These are phyloP conservation scores for Aramus guarauna DNA, from an alignment of 2,113 vertebrate genomes.

Conservation along the genomic window DNA sequence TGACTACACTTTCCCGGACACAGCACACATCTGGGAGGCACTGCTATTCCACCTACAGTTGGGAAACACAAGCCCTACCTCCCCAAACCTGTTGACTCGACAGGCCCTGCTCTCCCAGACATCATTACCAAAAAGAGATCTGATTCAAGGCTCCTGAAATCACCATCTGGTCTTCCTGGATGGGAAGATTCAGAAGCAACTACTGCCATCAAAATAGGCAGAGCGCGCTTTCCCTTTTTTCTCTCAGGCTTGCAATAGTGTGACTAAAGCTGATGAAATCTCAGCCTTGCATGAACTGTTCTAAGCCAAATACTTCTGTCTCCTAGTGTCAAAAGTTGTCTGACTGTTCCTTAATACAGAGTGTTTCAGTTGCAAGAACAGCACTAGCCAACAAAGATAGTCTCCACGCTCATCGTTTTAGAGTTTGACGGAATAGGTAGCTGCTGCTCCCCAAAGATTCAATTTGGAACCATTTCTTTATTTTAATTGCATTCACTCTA, in stretches of 20 bases:
- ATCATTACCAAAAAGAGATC: neutral
- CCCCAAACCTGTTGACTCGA: neutral
- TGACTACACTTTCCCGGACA: neutral
- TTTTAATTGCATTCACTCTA: neutral
- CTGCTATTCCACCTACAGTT: neutral
- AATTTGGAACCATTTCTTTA: neutral
- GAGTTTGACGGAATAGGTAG: neutral
- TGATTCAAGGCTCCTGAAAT: neutral
- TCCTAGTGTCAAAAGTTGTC: neutral
- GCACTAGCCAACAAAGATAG: neutral
- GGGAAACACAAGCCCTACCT: neutral
- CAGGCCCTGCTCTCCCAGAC: neutral
- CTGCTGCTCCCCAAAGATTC: neutral
- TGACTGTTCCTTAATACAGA: neutral
- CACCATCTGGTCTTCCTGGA: neutral
- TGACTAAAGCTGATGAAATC: neutral
- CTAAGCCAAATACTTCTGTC: neutral
- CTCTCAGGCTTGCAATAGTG: neutral
- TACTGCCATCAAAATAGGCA: neutral
- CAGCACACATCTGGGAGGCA: neutral
- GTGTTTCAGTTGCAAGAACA: neutral
- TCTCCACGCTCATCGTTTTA: fast-evolving
- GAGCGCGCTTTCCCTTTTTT: neutral
- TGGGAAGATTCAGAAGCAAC: neutral
- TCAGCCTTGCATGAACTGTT: neutral